Conservation (phyloP, 2,113 vertebrate species). For the Suncus etruscus region DNA sequence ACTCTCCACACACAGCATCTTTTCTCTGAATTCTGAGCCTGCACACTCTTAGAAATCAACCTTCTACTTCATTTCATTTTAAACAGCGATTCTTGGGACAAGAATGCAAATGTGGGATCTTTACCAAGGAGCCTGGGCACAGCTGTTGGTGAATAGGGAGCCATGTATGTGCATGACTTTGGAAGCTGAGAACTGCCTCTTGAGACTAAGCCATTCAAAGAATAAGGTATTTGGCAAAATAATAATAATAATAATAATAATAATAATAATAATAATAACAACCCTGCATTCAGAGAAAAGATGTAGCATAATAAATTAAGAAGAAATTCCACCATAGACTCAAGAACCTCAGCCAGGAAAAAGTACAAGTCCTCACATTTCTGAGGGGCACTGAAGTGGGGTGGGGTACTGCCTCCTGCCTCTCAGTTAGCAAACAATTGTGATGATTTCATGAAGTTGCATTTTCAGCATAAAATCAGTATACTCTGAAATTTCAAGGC, state of each 20-base stretch:
- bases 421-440: background rate
- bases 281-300: slow-evolving; percentile 15
- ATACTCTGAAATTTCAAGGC: background rate
- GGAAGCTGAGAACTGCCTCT: slow-evolving; percentile 36
- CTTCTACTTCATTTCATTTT: background rate
- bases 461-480: background rate
- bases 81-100: background rate
- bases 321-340: background rate
- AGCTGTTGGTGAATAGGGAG: background rate
- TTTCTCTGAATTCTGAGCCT: slow-evolving; percentile 8
- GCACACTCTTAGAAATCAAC: background rate
- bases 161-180: background rate
- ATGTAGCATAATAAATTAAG: background rate
- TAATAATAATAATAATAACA: background rate
- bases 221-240: slow-evolving; percentile 35
- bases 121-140: background rate
- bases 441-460: background rate
- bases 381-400: background rate
- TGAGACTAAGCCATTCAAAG: slow-evolving; percentile 24
- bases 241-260: too few species aligned
- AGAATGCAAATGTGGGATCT: background rate
- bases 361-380: background rate
- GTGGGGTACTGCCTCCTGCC: background rate
- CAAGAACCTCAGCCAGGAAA: slow-evolving; percentile 4
- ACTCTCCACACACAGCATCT: background rate